Evolutionary conservation across 2,888 invertebrate genomes (phyloP).

Genomic region (Anorthoa munda): DNA sequence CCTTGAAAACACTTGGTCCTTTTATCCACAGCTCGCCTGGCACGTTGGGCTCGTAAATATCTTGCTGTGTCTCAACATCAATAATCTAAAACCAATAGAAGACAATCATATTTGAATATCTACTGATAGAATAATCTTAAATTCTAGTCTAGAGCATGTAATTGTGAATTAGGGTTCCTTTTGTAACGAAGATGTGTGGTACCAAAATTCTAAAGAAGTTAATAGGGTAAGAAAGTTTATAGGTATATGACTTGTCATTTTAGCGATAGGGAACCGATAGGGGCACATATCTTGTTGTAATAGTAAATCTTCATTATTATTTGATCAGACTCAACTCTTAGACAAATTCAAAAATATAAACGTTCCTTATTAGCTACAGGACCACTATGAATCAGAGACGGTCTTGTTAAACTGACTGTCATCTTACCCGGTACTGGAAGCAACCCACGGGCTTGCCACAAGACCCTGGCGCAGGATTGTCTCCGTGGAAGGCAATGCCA

Average conservation of each 20-base stretch:
- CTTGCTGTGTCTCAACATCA: conserved; percentile 82
- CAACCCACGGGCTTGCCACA: conserved; percentile 77
- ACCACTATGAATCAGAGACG: too few species aligned
- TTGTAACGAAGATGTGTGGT: too few species aligned
- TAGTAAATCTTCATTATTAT: background rate
- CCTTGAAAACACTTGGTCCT: conserved; percentile 85
- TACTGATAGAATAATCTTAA: background rate
- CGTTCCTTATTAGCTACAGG: too few species aligned
- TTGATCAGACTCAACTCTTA: background rate
- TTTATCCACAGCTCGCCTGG: conserved; percentile 89
- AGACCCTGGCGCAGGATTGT: conserved; percentile 66
- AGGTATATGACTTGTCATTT: too few species aligned
- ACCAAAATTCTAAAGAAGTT: too few species aligned
- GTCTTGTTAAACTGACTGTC: background rate
- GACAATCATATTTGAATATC: conserved; percentile 6
- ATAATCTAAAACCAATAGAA: conserved; percentile 81
- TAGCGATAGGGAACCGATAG: too few species aligned
- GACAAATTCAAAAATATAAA: too few species aligned
- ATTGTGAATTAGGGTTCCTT: too few species aligned
- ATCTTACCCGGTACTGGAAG: conserved; percentile 77
- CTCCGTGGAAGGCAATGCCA: conserved; percentile 71
- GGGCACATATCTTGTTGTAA: background rate
- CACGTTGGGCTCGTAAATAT: conserved; percentile 83
- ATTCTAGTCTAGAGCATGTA: too few species aligned
- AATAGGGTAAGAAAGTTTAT: too few species aligned